These are phyloP conservation scores for Adineta ricciae DNA, from an alignment of 2,888 invertebrate genomes.

Conservation along the genomic window DNA sequence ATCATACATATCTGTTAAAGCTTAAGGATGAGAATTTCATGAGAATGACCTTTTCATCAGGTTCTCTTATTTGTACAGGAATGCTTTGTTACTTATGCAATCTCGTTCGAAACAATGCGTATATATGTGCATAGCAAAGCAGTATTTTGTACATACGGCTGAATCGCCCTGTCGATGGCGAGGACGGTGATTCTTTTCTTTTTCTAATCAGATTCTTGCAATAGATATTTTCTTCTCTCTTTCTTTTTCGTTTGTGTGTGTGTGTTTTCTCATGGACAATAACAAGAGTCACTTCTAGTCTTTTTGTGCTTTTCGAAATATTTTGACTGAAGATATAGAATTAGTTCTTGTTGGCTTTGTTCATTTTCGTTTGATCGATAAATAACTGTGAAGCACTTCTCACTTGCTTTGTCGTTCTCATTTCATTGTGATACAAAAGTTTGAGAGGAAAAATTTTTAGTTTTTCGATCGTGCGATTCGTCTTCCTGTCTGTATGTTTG, in stretches of 20 bases:
- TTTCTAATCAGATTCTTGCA: not conserved
- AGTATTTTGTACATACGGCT: not conserved
- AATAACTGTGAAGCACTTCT: not conserved
- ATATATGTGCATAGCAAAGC: not conserved
- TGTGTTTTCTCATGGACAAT: not conserved
- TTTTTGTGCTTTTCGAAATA: not conserved
- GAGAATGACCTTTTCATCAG: not conserved
- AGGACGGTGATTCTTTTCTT: not conserved
- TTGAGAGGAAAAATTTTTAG: not conserved
- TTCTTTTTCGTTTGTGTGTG: not conserved
- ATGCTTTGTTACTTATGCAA: not conserved
- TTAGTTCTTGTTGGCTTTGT: not conserved
- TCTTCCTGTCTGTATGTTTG: not conserved
- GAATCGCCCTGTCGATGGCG: not conserved
- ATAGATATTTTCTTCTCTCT: not conserved
- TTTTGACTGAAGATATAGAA: not conserved
- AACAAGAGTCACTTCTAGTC: conserved; percentile 13
- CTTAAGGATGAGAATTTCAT: not conserved
- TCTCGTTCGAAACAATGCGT: not conserved
- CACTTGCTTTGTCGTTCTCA: not conserved
- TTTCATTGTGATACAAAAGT: not conserved
- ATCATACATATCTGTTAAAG: not conserved
- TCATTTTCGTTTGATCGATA: not conserved
- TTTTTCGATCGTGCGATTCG: conserved; percentile 1
- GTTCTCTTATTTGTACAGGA: not conserved